Percentiles rank a stretch among this genome's conserved stretches.
Evolutionary conservation across 2,888 invertebrate genomes (phyloP).

Genomic region (Spilarctia lutea): DNA sequence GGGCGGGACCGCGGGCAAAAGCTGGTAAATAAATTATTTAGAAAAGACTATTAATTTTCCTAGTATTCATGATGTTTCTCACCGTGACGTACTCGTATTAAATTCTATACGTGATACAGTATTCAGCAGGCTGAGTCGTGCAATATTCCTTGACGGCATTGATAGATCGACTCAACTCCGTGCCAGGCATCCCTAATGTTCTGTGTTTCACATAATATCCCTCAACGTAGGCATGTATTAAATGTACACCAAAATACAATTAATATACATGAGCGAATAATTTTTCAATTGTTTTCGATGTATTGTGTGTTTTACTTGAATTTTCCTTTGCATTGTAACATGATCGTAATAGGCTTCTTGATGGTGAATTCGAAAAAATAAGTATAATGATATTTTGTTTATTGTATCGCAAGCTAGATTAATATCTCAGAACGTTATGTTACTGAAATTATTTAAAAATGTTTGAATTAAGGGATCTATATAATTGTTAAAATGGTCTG

Average conservation of each 20-base stretch:
- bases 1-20: too few relatives aligned
- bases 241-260: not conserved
- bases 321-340: slow-evolving; percentile 18
- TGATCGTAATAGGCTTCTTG: slow-evolving; percentile 29
- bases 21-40: too few relatives aligned
- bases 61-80: not conserved
- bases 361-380: too few relatives aligned
- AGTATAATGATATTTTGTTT: not conserved
- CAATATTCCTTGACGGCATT: slow-evolving; percentile 1
- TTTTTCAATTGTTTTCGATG: slow-evolving; percentile 21
- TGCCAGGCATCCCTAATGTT: not conserved
- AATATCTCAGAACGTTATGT: not conserved
- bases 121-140: not conserved
- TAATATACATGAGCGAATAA: slow-evolving; percentile 20
- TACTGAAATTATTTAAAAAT: too few relatives aligned
- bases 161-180: not conserved
- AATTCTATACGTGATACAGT: not conserved
- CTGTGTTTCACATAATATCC: not conserved
- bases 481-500: too few relatives aligned
- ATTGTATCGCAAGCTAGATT: not conserved
- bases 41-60: not conserved
- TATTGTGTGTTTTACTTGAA: not conserved
- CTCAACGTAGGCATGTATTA: not conserved
- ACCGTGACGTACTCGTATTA: not conserved
- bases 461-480: too few relatives aligned